Base-by-base conservation (phyloP, 2,888 invertebrate species). In the Drosophila buzzatii region DNA sequence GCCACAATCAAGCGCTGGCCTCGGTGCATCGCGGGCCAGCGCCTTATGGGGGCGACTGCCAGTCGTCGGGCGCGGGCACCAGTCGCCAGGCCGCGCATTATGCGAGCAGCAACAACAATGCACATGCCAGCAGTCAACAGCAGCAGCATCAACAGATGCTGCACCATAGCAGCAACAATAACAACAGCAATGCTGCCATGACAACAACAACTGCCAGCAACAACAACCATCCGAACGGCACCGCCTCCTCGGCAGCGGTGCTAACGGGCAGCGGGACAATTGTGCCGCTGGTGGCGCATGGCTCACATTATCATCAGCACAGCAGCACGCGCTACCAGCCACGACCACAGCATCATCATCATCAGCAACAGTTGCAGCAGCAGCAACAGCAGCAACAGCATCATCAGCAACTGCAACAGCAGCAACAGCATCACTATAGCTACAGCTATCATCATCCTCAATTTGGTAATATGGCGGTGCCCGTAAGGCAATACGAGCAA, bases 381-480 rank as follows among this genome's bases (percentile, higher is more conserved):
- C 73, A 70, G 41, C 81, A 82, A 9, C 79, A 71, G 16, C 69
- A 76, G 67, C 78, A 81, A 58, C 72, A 77, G 33, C 73, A 69
- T 35, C 80, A 80, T 3, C 52, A 69, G 27, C 81, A 82, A 9
- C 79, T 76, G 37, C 66, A 56, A 16, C 79, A 73, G n/a, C 79
- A 73, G n/a, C 68, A 84, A 58, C 79, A 82, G 61, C 73, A 82
- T 41, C 85, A 85, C 69, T 85, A 91, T 79, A 83, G 88, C 78
- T 85, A 91, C 83, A 84, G 85, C 69, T 92, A 92, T 73, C 92
- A 93, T 76, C 93, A 92, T 84, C 93, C 93, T 27, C 93, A 92
- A 56, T 92, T 92, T 60, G 92, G 92, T 37, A 92, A 92, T 70
- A 92, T 92, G 92, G 89, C 92, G 10, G 92, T 92, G 67, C 89